phyloP scores from a whole-genome alignment of 2,888 invertebrate genomes.

The Augiades crinisus region DNA sequence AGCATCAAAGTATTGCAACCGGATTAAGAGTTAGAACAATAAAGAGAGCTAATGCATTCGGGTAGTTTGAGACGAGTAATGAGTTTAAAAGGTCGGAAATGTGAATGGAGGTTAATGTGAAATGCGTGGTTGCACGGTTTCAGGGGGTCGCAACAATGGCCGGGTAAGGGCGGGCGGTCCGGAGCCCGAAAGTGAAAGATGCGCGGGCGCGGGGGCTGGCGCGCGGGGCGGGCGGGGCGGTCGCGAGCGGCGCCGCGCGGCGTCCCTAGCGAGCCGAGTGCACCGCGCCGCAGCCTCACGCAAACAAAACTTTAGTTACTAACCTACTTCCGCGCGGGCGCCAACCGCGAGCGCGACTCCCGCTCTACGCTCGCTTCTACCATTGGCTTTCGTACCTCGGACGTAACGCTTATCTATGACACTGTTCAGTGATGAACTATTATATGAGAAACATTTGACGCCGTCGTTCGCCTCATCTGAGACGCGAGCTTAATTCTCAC shows the following conservation, averaged over 20 bases:
- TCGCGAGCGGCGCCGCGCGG: constrained; percentile 49
- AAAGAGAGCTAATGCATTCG: constrained; percentile 1
- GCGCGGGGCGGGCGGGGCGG: constrained; percentile 38
- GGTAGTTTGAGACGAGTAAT: background rate
- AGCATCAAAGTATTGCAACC: no score
- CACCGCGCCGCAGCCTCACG: constrained; percentile 78
- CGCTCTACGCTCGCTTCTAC: constrained; percentile 35
- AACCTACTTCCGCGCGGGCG: constrained; percentile 81
- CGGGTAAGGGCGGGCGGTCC: constrained; percentile 50
- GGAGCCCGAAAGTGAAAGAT: constrained; percentile 69
- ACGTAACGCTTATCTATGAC: constrained; percentile 48
- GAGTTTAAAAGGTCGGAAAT: constrained; percentile 21
- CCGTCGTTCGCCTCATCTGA: constrained; percentile 41
- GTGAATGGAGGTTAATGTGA: constrained; percentile 38
- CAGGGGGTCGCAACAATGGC: constrained; percentile 45
- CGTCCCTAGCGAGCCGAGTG: constrained; percentile 55
- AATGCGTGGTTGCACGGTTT: constrained; percentile 37
- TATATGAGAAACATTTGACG: constrained; percentile 53
- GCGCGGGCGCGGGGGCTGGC: constrained; percentile 50
- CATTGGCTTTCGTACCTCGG: constrained; percentile 31
- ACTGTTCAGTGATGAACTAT: constrained; percentile 68
- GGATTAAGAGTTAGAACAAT: background rate
- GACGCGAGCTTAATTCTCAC: constrained; percentile 43
- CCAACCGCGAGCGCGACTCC: constrained; percentile 68
- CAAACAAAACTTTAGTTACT: constrained; percentile 81